These are phyloP conservation scores for Mamestra configurata DNA, from an alignment of 1,140 invertebrate genomes.

Conservation along the genomic window DNA sequence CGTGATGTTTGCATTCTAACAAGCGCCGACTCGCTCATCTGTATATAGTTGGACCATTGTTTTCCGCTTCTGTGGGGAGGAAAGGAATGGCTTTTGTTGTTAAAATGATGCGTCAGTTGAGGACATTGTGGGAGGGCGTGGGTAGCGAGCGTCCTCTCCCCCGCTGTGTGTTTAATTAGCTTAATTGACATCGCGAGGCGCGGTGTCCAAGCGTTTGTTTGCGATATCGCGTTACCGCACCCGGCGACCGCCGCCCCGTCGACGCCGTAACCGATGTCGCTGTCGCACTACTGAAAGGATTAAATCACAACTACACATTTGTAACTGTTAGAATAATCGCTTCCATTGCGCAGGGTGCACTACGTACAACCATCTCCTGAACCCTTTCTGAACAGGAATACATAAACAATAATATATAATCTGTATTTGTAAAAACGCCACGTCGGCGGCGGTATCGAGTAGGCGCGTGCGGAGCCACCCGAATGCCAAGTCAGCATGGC, in stretches of 20 bases:
- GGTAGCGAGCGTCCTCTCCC: conserved; percentile 70
- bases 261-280: conserved; percentile 12
- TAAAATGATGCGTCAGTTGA: conserved; percentile 80
- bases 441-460: conserved; percentile 53
- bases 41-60: conserved; percentile 59
- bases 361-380: neutral
- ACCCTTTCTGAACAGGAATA: neutral
- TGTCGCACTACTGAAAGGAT: conserved; percentile 12
- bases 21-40: conserved; percentile 30
- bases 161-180: conserved; percentile 86
- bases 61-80: conserved; percentile 61
- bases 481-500: conserved; percentile 69
- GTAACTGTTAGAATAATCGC: neutral
- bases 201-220: conserved; percentile 86
- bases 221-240: conserved; percentile 82
- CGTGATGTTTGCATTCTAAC: conserved; percentile 13
- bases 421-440: conserved; percentile 41
- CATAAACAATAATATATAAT: conserved; percentile 45
- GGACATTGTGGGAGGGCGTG: conserved; percentile 65
- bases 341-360: neutral
- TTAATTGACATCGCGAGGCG: conserved; percentile 87
- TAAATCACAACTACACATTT: conserved; percentile 15
- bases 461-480: conserved; percentile 59
- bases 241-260: conserved; percentile 57
- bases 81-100: conserved; percentile 77